phyloP scores from a whole-genome alignment of 2,888 invertebrate species.

The Macaria notata region DNA sequence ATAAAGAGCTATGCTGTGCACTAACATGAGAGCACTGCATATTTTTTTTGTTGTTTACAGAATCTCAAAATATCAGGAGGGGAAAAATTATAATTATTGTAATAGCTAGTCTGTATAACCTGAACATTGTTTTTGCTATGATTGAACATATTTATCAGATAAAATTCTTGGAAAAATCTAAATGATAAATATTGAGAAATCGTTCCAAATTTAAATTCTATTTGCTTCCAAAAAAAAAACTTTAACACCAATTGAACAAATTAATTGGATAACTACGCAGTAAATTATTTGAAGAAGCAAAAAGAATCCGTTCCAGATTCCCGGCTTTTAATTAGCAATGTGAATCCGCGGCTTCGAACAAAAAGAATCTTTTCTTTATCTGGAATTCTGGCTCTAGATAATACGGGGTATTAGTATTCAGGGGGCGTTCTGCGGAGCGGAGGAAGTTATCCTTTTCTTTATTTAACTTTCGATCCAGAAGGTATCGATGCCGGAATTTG shows the following conservation, averaged over 20 bases:
- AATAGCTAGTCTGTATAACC: too few species aligned
- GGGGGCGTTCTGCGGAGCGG: conserved; percentile 35
- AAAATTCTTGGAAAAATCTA: too few species aligned
- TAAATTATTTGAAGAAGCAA: conserved; percentile 3
- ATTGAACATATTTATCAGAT: too few species aligned
- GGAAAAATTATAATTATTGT: too few species aligned
- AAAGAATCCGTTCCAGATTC: conserved; percentile 42
- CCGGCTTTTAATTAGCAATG: conserved; percentile 51
- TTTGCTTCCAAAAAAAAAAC: too few species aligned
- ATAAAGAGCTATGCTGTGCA: too few species aligned
- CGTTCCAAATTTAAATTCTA: too few species aligned
- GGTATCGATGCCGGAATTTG: conserved; percentile 37
- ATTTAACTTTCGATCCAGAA: conserved; percentile 38
- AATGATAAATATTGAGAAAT: too few species aligned
- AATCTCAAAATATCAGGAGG: too few species aligned
- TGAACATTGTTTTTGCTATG: too few species aligned
- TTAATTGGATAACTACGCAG: conserved; percentile 2
- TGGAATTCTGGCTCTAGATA: conserved; percentile 36
- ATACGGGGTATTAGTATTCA: conserved; percentile 56
- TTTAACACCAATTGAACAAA: background rate
- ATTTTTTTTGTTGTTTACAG: too few species aligned
- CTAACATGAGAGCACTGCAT: too few species aligned
- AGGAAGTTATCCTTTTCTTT: conserved; percentile 45
- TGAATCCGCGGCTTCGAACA: conserved; percentile 44
- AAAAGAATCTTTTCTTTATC: conserved; percentile 44